Conservation (phyloP, 2,797 vertebrate genomes). For the Acanthopagrus latus region DNA sequence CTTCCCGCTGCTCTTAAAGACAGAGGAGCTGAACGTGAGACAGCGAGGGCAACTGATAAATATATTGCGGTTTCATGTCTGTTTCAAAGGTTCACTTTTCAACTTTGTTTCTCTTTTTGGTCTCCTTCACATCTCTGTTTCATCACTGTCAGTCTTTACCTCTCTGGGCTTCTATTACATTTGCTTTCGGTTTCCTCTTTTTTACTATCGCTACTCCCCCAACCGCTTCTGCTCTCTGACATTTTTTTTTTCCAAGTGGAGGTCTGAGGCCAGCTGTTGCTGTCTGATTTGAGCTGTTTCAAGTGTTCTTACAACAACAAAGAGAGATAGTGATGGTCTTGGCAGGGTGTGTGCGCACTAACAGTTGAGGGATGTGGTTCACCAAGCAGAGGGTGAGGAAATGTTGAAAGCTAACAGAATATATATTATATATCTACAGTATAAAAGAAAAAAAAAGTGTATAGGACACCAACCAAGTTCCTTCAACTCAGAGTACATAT, state of each 20-base stretch:
- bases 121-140: conserved; percentile 43
- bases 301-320: conserved; percentile 56
- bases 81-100: conserved; percentile 19
- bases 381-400: conserved; percentile 13
- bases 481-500: background rate
- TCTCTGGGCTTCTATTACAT: conserved; percentile 25
- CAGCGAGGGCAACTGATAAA: conserved; percentile 10
- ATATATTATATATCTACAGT: conserved; percentile 16
- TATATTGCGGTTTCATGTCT: conserved; percentile 21
- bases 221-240: conserved; percentile 30
- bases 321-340: conserved; percentile 31
- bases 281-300: conserved; percentile 65
- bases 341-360: conserved; percentile 23
- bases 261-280: conserved; percentile 68
- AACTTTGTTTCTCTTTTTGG: conserved; percentile 4
- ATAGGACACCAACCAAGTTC: background rate
- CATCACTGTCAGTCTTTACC: conserved; percentile 37
- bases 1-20: conserved; percentile 25
- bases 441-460: background rate
- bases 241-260: conserved; percentile 21
- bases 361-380: conserved; percentile 40
- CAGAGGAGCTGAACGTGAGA: conserved; percentile 1
- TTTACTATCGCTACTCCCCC: conserved; percentile 23
- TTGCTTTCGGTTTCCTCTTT: conserved; percentile 41
- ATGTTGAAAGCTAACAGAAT: conserved; percentile 13